A percentile compares a stretch with the other conserved stretches of the same genome.
These are phyloP conservation scores for Pseudolycoriella hygida DNA, from an alignment of 2,888 invertebrate species.

Conservation along the genomic window DNA sequence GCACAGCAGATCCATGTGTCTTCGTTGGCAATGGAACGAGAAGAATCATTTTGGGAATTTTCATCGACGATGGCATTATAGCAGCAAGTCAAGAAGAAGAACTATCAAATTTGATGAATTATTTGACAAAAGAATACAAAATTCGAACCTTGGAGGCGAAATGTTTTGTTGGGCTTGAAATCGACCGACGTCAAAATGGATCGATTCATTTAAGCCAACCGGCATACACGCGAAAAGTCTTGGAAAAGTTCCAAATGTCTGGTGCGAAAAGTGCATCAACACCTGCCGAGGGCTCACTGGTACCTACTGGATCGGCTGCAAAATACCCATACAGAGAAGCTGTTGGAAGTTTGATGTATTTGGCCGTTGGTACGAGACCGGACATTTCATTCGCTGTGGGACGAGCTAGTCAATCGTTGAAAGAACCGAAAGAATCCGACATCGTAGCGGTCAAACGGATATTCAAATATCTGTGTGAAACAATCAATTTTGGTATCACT, in stretches of 20 bases:
- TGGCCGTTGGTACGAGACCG: no score
- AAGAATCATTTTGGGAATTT: slow-evolving; percentile 14
- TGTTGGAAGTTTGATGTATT: slow-evolving; percentile 8
- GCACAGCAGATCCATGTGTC: slow-evolving; percentile 12
- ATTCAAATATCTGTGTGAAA: slow-evolving; percentile 10
- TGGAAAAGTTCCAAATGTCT: slow-evolving; percentile 10
- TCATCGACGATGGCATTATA: slow-evolving; percentile 16
- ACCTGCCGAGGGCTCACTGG: slow-evolving; percentile 5
- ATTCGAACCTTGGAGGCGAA: slow-evolving; percentile 29
- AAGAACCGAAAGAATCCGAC: slow-evolving; percentile 8
- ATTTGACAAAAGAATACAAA: no score
- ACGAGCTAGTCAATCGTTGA: no score
- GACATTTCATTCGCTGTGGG: no score
- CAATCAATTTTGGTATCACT: slow-evolving; percentile 6
- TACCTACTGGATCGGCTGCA: background rate
- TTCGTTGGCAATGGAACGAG: background rate
- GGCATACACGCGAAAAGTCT: slow-evolving; percentile 7
- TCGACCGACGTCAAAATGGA: slow-evolving; percentile 6
- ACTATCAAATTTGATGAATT: no score
- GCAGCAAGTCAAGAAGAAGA: no score
- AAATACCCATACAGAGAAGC: slow-evolving; percentile 3
- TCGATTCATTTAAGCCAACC: slow-evolving; percentile 6
- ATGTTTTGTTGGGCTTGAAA: slow-evolving; percentile 15
- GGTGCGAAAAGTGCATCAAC: slow-evolving; percentile 8
- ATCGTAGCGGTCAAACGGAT: slow-evolving; percentile 10